phyloP scores from a whole-genome alignment of 2,888 invertebrate genomes.

The Notodonta ziczac region DNA sequence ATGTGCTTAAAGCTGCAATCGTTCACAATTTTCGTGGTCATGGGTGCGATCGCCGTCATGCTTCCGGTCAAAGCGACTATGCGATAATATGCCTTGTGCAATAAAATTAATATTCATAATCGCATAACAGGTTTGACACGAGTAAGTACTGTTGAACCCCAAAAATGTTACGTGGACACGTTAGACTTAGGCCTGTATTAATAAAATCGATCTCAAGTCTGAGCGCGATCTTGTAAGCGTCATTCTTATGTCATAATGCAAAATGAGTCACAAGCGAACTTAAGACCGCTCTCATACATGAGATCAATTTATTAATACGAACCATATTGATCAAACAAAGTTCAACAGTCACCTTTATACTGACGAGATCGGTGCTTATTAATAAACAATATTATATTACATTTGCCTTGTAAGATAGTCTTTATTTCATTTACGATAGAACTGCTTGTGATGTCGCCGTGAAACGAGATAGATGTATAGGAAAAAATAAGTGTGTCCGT shows the following conservation, averaged over 20 bases:
- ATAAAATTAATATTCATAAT: neutral
- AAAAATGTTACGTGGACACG: neutral
- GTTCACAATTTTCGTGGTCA: constrained; percentile 38
- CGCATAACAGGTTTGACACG: constrained; percentile 1
- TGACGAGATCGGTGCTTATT: constrained; percentile 5
- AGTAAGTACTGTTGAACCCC: neutral
- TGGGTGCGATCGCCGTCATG: constrained; percentile 23
- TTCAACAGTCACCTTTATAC: neutral
- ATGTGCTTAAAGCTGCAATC: constrained; percentile 51
- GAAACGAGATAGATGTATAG: neutral
- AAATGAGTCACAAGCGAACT: no score
- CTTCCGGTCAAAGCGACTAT: constrained; percentile 12
- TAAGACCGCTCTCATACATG: no score
- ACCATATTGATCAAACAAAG: neutral
- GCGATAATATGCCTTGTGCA: constrained; percentile 21
- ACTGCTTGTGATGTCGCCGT: neutral
- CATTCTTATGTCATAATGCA: no score
- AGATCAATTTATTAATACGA: no score
- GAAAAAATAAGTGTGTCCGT: neutral
- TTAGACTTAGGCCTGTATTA: neutral
- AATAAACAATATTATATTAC: constrained; percentile 3
- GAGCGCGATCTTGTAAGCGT: no score
- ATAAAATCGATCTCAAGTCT: no score
- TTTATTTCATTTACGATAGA: neutral
- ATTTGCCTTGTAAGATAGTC: neutral